phyloP scores from a whole-genome alignment of 2,797 vertebrate species.

The Liasis olivaceus region DNA sequence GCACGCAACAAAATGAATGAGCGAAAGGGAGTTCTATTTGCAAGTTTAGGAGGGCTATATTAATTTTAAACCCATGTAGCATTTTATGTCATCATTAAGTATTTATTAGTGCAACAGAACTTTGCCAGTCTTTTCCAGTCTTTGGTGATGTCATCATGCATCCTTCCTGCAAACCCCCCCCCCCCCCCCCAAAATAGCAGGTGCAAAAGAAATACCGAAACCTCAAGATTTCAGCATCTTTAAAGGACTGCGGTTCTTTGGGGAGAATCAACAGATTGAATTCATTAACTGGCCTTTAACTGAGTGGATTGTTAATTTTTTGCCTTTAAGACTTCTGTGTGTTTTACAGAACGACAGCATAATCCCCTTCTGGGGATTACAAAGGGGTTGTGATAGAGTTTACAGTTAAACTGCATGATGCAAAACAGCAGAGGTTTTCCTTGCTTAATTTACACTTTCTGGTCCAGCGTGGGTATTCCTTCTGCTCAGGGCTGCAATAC shows the following conservation, averaged over 20 bases:
- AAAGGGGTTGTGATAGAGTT: neutral
- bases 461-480: no score
- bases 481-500: no score
- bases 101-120: neutral
- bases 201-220: no score
- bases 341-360: neutral
- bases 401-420: neutral
- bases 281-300: neutral
- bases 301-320: neutral
- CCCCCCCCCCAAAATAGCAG: no score
- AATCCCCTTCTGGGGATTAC: neutral
- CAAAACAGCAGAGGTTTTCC: no score
- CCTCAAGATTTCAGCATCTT: no score
- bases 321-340: neutral
- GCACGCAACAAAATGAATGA: neutral
- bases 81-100: neutral
- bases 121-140: no score
- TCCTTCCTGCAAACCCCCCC: no score
- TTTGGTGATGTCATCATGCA: no score
- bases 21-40: neutral
- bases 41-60: no score
- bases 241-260: no score
- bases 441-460: no score
- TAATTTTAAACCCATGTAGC: neutral
- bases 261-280: neutral